Evolutionary conservation across 2,113 vertebrate species (phyloP), one percentile per base, ranked within the genome.

Genomic region (Odontophorus gujanensis): DNA sequence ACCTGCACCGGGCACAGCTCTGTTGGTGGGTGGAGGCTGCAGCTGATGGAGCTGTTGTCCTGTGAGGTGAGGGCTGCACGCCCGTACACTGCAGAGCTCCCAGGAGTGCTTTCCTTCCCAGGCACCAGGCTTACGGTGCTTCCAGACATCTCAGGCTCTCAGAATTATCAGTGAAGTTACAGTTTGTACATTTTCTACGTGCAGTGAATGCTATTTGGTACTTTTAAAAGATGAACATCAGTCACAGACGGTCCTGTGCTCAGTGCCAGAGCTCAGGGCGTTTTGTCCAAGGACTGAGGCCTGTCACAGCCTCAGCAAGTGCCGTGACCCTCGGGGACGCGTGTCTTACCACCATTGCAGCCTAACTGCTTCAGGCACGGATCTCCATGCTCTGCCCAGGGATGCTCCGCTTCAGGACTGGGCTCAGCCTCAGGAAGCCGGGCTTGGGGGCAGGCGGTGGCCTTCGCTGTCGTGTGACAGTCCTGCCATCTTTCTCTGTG

Each of bases 391-490:
- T 11, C 43, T 1, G 1, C 21, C 57, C 10, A 16, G 11, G 1
- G 11, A 7, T 0, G 5, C 26, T 21, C 10, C 17, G 1, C 48
- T 28, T 18, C 26, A 8, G 40, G 28, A 5, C 18, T 0, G 8
- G 34, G 63, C 12, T 30, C 14, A 45, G 50, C 72, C 53, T 9
- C 30, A 5, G 2, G 34, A 36, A 18, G 53, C 73, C 43, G 0
- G 0, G 24, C 25, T 1, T 20, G 15, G 16, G 0, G 1, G 6
- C 1, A 1, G 12, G 12, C 1, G 2, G 32, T 16, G 45, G 10
- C 25, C 36, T 20, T 17, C 10, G 36, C 73, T 17, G 25, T 32
- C 40, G 40, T 40, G 40, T 13, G 25, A 8, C 9, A 30, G 38
- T 13, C 38, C 53, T 9, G 18, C 53, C 32, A 30, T 16, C 53